Percentiles rank a stretch among this genome's conserved stretches.
Evolutionary conservation across 2,888 invertebrate species (phyloP).

Genomic region (Trissolcus brochymenae): DNA sequence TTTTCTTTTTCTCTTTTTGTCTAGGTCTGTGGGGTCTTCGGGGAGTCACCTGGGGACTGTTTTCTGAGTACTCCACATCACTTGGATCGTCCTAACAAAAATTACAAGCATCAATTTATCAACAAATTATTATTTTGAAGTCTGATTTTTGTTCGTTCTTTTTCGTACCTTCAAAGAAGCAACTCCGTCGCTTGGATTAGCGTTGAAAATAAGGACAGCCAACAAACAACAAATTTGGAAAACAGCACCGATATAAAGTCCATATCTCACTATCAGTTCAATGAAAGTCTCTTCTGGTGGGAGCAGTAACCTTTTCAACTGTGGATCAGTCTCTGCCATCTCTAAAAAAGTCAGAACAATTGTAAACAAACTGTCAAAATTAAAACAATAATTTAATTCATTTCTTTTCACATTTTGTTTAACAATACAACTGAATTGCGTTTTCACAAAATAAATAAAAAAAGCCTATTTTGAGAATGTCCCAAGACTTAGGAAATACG

Average conservation of each 20-base stretch:
- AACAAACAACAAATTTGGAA: slow-evolving; percentile 90
- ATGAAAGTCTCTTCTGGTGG: slow-evolving; percentile 73
- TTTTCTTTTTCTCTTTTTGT: slow-evolving; percentile 85
- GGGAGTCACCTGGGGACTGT: slow-evolving; percentile 84
- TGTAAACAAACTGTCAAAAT: not conserved
- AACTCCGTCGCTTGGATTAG: slow-evolving; percentile 71
- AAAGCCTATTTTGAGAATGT: too few relatives aligned
- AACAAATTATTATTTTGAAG: too few relatives aligned
- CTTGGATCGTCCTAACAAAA: slow-evolving; percentile 81
- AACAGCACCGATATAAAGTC: slow-evolving; percentile 90
- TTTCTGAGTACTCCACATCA: slow-evolving; percentile 85
- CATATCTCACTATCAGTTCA: slow-evolving; percentile 76
- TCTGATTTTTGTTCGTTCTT: not conserved
- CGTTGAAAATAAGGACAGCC: slow-evolving; percentile 84
- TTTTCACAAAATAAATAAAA: too few relatives aligned
- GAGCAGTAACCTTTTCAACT: slow-evolving; percentile 71
- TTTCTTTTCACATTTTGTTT: too few relatives aligned
- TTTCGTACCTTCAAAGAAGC: slow-evolving; percentile 70
- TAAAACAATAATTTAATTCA: too few relatives aligned
- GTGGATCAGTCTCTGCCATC: slow-evolving; percentile 73
- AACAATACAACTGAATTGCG: too few relatives aligned
- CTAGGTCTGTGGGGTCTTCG: slow-evolving; percentile 81
- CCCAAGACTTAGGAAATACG: too few relatives aligned
- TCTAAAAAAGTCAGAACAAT: slow-evolving; percentile 38
- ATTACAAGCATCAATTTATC: too few relatives aligned